These are phyloP conservation scores for Heteromurus nitidus DNA, from an alignment of 2,888 invertebrate species.

Conservation along the genomic window DNA sequence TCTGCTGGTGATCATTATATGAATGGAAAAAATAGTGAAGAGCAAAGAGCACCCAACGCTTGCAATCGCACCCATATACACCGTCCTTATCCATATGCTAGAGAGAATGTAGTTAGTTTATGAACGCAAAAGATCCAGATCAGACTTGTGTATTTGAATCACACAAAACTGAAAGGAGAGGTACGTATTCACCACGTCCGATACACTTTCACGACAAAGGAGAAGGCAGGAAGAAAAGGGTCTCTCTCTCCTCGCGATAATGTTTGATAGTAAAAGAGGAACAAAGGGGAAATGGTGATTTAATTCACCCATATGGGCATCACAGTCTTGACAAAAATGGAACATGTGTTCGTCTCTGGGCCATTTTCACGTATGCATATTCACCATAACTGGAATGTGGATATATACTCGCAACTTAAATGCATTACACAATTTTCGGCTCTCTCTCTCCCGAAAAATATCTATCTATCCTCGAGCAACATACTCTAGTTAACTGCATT, in stretches of 20 bases:
- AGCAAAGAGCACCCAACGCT: constrained; percentile 39
- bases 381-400: too few species aligned
- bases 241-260: constrained; percentile 49
- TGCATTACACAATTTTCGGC: background rate
- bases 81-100: too few species aligned
- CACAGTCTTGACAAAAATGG: constrained; percentile 66
- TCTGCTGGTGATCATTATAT: too few species aligned
- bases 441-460: too few species aligned
- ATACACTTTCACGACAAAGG: constrained; percentile 15
- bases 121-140: too few species aligned
- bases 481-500: constrained; percentile 37
- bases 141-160: too few species aligned
- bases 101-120: too few species aligned
- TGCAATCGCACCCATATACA: too few species aligned
- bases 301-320: constrained; percentile 72
- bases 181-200: background rate
- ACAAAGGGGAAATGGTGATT: constrained; percentile 67
- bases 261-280: constrained; percentile 44
- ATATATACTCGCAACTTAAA: background rate
- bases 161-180: too few species aligned
- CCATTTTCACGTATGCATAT: constrained; percentile 21
- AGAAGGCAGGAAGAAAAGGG: constrained; percentile 12
- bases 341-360: constrained; percentile 67
- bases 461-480: constrained; percentile 1
- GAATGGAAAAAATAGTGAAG: too few species aligned